Conservation (phyloP, 2,797 vertebrate genomes). For the Anabas testudineus region DNA sequence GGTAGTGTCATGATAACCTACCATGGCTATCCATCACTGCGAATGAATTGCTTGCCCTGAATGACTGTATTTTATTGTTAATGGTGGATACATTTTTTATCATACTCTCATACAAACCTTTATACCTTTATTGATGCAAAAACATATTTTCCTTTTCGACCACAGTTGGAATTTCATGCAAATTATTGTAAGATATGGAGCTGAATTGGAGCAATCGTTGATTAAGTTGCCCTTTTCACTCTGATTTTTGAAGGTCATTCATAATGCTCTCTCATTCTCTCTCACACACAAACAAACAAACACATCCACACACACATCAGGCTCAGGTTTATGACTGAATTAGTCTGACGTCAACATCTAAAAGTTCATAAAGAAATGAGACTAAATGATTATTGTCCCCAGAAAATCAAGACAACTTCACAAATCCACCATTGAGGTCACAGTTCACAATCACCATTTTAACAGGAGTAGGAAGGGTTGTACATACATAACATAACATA, state of each 20-base stretch:
- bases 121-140: constrained; percentile 7
- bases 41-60: background rate
- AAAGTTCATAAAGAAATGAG: background rate
- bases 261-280: background rate
- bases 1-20: background rate
- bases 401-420: too few species aligned
- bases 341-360: background rate
- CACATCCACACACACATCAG: background rate
- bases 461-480: too few species aligned
- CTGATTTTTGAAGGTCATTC: constrained; percentile 29
- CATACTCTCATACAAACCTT: constrained; percentile 9
- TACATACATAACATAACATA: too few species aligned
- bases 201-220: constrained; percentile 12
- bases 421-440: too few species aligned
- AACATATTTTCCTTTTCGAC: background rate
- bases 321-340: background rate
- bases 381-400: background rate
- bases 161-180: constrained; percentile 17
- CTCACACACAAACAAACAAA: too few species aligned
- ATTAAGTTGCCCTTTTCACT: constrained; percentile 36
- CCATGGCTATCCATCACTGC: background rate
- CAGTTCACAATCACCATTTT: too few species aligned
- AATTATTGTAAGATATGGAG: constrained; percentile 10
- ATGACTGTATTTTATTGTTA: background rate
- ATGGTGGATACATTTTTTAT: background rate